Evolutionary conservation across 2,797 vertebrate species (phyloP).

Genomic region (Austrolebias charrua): DNA sequence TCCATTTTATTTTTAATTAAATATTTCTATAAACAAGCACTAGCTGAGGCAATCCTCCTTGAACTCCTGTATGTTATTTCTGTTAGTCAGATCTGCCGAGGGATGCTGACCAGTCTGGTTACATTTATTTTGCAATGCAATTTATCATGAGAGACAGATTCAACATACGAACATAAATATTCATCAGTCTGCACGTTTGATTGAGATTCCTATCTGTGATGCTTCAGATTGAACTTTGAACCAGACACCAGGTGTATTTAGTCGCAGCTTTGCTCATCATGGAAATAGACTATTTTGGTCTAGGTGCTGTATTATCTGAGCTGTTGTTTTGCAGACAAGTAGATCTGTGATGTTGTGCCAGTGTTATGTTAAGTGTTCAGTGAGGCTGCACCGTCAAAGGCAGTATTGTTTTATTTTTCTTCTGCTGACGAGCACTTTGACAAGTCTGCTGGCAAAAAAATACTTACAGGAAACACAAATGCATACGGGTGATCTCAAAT

Average conservation of each 20-base stretch:
- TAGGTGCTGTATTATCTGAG: conserved; percentile 53
- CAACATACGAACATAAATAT: not conserved
- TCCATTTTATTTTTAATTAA: conserved; percentile 1
- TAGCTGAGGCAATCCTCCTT: not conserved
- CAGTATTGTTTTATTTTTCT: conserved; percentile 33
- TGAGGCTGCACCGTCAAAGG: conserved; percentile 41
- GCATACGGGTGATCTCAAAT: conserved; percentile 2
- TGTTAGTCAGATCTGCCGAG: conserved; percentile 29
- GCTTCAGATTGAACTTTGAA: conserved; percentile 42
- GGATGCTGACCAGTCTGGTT: conserved; percentile 13
- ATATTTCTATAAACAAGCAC: conserved; percentile 11
- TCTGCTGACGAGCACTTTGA: conserved; percentile 6
- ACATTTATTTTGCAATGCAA: not conserved
- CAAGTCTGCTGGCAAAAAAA: conserved; percentile 2
- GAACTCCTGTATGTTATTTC: conserved; percentile 19
- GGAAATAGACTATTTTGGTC: conserved; percentile 58
- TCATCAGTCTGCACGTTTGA: conserved; percentile 29
- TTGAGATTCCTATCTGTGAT: conserved; percentile 26
- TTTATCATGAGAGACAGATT: not conserved
- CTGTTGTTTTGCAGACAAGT: conserved; percentile 54
- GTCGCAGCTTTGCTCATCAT: conserved; percentile 12
- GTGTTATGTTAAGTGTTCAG: conserved; percentile 55
- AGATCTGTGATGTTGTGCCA: conserved; percentile 63
- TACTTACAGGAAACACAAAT: conserved; percentile 21
- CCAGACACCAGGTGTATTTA: conserved; percentile 45